Evolutionary conservation across 2,888 invertebrate species (phyloP).

Genomic region (Helleia helle): DNA sequence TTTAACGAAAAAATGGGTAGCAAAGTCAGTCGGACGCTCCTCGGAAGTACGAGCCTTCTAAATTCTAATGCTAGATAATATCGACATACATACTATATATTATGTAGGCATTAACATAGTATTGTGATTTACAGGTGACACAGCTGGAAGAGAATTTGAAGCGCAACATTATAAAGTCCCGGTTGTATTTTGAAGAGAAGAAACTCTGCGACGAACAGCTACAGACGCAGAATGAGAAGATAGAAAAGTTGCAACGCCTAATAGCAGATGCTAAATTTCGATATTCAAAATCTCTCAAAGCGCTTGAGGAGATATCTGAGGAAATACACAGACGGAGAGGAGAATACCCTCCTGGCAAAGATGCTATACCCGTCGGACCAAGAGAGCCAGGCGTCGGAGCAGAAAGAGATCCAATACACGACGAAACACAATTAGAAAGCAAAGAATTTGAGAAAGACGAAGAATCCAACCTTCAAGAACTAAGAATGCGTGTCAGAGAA

Average conservation of each 20-base stretch:
- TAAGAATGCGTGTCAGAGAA: constrained; percentile 80
- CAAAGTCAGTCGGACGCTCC: too few relatives aligned
- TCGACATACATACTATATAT: too few relatives aligned
- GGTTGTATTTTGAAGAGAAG: constrained; percentile 94
- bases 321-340: constrained; percentile 86
- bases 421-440: constrained; percentile 36
- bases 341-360: constrained; percentile 60
- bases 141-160: constrained; percentile 87
- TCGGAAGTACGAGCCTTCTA: too few relatives aligned
- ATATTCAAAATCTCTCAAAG: constrained; percentile 87
- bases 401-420: constrained; percentile 71
- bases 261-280: constrained; percentile 85
- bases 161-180: constrained; percentile 87
- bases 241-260: constrained; percentile 85
- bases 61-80: too few relatives aligned
- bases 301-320: constrained; percentile 92
- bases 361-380: constrained; percentile 62
- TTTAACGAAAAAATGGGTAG: too few relatives aligned
- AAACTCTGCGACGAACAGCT: constrained; percentile 88
- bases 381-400: constrained; percentile 86
- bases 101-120: too few relatives aligned
- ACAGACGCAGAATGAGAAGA: constrained; percentile 87
- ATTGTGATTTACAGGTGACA: constrained; percentile 72
- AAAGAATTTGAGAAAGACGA: constrained; percentile 50
- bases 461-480: constrained; percentile 76